These are phyloP conservation scores for Stigmatopora argus DNA, from an alignment of 2,113 vertebrate species.

Conservation along the genomic window DNA sequence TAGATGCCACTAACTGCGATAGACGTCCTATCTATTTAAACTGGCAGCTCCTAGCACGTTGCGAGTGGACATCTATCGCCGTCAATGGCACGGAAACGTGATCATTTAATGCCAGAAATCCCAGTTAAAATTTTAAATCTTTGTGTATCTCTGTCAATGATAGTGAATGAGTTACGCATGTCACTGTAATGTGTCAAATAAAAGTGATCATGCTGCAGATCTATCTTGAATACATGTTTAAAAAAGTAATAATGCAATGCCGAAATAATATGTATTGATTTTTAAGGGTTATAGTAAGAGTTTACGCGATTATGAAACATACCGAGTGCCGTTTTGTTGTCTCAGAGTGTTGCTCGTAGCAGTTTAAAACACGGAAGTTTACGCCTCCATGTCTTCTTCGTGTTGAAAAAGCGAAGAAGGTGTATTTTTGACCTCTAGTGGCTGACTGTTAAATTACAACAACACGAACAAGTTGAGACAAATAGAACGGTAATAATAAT, in stretches of 20 bases:
- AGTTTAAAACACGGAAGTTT: conserved; percentile 48
- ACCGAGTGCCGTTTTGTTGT: not conserved
- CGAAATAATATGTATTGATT: not conserved
- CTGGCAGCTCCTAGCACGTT: too few relatives aligned
- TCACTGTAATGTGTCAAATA: not conserved
- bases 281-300: not conserved
- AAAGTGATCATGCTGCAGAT: not conserved
- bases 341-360: not conserved
- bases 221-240: not conserved
- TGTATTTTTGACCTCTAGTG: conserved; percentile 18
- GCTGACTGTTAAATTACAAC: not conserved
- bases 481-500: not conserved
- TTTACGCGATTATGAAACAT: not conserved
- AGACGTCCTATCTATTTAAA: too few relatives aligned
- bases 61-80: too few relatives aligned
- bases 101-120: too few relatives aligned
- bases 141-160: too few relatives aligned
- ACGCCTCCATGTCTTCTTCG: conserved; percentile 44
- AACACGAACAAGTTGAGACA: not conserved
- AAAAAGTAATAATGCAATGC: not conserved
- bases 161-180: not conserved
- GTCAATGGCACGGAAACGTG: too few relatives aligned
- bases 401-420: not conserved
- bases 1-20: too few relatives aligned
- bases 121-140: too few relatives aligned